phyloP scores from a whole-genome alignment of 1,140 invertebrate genomes.

The Drosophila melanica region DNA sequence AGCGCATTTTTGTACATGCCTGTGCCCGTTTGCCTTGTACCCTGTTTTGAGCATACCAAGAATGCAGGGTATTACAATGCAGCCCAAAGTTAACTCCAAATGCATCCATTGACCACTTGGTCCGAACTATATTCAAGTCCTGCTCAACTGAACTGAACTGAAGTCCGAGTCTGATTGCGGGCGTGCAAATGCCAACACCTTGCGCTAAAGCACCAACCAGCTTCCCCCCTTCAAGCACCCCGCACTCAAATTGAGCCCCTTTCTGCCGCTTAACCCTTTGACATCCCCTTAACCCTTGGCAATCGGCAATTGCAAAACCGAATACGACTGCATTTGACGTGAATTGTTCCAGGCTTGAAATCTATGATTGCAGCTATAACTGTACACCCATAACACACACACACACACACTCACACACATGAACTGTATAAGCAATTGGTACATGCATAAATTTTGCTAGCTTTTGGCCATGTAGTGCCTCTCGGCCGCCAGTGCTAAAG shows the following conservation, averaged over 20 bases:
- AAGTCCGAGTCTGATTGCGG: constrained; percentile 53
- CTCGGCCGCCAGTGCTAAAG: neutral
- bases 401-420: constrained; percentile 13
- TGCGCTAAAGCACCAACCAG: constrained; percentile 16
- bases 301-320: constrained; percentile 44
- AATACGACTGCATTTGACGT: constrained; percentile 72
- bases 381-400: constrained; percentile 41
- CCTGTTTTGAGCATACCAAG: too few relatives aligned
- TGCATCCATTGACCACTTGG: constrained; percentile 5
- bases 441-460: constrained; percentile 26
- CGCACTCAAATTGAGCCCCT: neutral
- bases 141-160: neutral
- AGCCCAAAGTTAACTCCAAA: neutral
- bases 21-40: too few relatives aligned
- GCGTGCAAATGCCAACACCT: constrained; percentile 76
- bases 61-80: neutral
- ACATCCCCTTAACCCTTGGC: constrained; percentile 18
- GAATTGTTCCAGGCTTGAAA: constrained; percentile 77
- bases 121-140: neutral
- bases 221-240: neutral
- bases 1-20: too few relatives aligned
- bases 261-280: neutral
- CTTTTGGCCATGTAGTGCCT: neutral
- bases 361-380: constrained; percentile 80
- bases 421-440: constrained; percentile 17